A percentile compares a stretch with the other conserved stretches of the same genome.
These are phyloP conservation scores for Lottia gigantea DNA, from an alignment of 2,888 invertebrate species.

Conservation along the genomic window DNA sequence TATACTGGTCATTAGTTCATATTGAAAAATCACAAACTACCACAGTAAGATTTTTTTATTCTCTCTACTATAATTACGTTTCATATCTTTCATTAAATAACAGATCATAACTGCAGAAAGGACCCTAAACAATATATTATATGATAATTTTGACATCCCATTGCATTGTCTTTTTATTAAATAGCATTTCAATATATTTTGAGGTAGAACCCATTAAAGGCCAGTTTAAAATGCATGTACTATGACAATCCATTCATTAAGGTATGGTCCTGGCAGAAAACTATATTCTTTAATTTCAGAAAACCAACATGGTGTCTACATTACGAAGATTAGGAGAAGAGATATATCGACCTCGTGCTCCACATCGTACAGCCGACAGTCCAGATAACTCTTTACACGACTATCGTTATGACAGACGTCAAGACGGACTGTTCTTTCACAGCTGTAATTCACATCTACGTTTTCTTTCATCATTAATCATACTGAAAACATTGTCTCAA, in stretches of 20 bases:
- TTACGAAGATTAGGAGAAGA: slow-evolving; percentile 65
- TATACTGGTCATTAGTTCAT: slow-evolving; percentile 64
- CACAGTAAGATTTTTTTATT: background rate
- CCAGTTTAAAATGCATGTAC: too few species aligned
- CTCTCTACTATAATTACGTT: too few species aligned
- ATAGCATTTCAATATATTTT: slow-evolving; percentile 14
- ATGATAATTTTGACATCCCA: too few species aligned
- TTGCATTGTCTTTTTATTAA: slow-evolving; percentile 16
- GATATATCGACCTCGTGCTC: slow-evolving; percentile 53
- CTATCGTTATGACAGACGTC: slow-evolving; percentile 37
- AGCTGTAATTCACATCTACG: slow-evolving; percentile 59
- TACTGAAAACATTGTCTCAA: slow-evolving; percentile 62
- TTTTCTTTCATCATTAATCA: slow-evolving; percentile 60
- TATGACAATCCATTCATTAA: too few species aligned
- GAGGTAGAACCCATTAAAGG: background rate
- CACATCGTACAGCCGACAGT: slow-evolving; percentile 25
- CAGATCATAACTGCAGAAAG: too few species aligned
- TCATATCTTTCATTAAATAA: too few species aligned
- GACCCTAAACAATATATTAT: too few species aligned
- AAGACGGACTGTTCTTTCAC: slow-evolving; percentile 56
- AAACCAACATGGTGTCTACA: slow-evolving; percentile 59
- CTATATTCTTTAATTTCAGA: slow-evolving; percentile 38
- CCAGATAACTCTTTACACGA: background rate
- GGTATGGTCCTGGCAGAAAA: too few species aligned
- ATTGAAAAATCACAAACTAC: slow-evolving; percentile 44